These are phyloP conservation scores for Cardinalis cardinalis DNA, from an alignment of 2,113 vertebrate genomes.

Conservation along the genomic window DNA sequence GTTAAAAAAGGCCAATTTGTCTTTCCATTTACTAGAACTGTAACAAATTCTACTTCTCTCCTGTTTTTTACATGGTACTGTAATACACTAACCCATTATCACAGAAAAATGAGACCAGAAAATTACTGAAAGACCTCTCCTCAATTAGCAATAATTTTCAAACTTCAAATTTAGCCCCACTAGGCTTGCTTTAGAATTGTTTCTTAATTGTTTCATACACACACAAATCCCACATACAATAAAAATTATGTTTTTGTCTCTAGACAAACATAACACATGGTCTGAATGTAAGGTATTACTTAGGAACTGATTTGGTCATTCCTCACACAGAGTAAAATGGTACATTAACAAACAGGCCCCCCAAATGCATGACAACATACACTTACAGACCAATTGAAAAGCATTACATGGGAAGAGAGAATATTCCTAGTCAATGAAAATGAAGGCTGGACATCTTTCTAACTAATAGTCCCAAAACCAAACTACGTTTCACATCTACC, in stretches of 20 bases:
- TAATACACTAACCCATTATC: not conserved
- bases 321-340: not conserved
- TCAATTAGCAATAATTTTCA: not conserved
- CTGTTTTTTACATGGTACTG: not conserved
- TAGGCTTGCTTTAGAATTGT: not conserved
- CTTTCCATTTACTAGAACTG: not conserved
- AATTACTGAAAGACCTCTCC: not conserved
- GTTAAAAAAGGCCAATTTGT: not conserved
- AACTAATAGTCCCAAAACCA: not conserved
- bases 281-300: not conserved
- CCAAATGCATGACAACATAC: not conserved
- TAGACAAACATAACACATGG: not conserved
- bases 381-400: not conserved
- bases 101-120: not conserved
- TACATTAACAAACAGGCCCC: not conserved
- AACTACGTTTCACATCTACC: fast-evolving
- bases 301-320: not conserved
- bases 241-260: not conserved
- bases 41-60: not conserved
- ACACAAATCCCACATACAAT: not conserved
- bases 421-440: not conserved
- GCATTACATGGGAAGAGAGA: not conserved
- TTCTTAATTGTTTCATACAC: not conserved
- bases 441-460: not conserved
- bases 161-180: not conserved